phyloP scores from a whole-genome alignment of 2,113 vertebrate genomes.

The Lophochroa leadbeateri region DNA sequence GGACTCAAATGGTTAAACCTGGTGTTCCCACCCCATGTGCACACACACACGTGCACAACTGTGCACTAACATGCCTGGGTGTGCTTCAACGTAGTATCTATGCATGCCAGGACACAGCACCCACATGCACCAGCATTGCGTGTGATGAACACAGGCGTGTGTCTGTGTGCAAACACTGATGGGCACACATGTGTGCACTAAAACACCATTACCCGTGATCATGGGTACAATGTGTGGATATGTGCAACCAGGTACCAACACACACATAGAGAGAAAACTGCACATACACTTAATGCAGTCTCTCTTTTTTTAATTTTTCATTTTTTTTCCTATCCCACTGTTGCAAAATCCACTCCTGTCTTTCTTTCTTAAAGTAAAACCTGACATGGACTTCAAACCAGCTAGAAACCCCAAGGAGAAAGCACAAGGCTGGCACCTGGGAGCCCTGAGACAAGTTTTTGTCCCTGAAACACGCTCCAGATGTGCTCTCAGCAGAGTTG shows the following conservation, averaged over 20 bases:
- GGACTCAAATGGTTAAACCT: fast-evolving
- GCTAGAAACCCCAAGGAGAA: background rate
- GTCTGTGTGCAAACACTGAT: fast-evolving
- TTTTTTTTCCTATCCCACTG: background rate
- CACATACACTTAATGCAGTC: background rate
- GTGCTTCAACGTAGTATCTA: fast-evolving
- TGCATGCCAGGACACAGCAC: fast-evolving
- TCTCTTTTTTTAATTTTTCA: background rate
- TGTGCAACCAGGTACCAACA: background rate
- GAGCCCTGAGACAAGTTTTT: background rate
- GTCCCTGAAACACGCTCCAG: fast-evolving
- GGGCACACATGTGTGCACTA: fast-evolving
- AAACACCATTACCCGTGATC: fast-evolving
- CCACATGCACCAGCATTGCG: fast-evolving
- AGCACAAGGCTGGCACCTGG: background rate
- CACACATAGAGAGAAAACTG: fast-evolving
- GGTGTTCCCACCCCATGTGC: fast-evolving
- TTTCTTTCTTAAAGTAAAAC: background rate
- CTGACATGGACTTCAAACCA: background rate
- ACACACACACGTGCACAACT: background rate
- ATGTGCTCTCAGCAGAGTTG: fast-evolving
- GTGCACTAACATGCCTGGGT: fast-evolving
- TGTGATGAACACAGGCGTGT: fast-evolving
- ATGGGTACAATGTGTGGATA: fast-evolving
- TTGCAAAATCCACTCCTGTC: background rate